phyloP scores from a whole-genome alignment of 2,888 invertebrate genomes.

The Eupithecia subumbrata region DNA sequence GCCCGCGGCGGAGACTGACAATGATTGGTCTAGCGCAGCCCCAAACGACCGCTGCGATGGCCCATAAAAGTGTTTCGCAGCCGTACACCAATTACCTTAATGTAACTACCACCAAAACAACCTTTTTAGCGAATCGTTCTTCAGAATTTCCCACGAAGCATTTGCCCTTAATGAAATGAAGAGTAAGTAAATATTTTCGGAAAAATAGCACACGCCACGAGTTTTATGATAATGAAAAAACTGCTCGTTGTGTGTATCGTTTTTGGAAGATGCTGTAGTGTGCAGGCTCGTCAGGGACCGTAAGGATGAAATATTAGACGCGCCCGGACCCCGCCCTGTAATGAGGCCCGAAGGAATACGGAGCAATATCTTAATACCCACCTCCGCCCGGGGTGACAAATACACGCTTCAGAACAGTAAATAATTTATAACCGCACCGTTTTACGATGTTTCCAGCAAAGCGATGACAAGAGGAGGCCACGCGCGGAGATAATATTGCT shows the following conservation, averaged over 20 bases:
- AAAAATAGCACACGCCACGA: constrained; percentile 53
- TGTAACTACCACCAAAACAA: constrained; percentile 79
- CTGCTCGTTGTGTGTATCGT: constrained; percentile 55
- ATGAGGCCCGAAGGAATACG: constrained; percentile 80
- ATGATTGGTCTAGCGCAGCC: constrained; percentile 73
- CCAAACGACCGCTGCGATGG: constrained; percentile 73
- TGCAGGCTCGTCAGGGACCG: constrained; percentile 56
- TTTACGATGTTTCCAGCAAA: constrained; percentile 66
- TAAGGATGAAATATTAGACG: constrained; percentile 78
- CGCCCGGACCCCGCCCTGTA: constrained; percentile 72
- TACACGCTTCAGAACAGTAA: constrained; percentile 77
- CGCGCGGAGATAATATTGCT: constrained; percentile 57
- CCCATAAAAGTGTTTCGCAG: constrained; percentile 78
- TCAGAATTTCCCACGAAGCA: constrained; percentile 66
- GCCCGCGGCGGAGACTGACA: constrained; percentile 72
- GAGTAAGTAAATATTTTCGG: constrained; percentile 55
- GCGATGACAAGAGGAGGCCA: constrained; percentile 68
- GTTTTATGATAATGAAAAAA: constrained; percentile 68
- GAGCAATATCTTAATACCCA: constrained; percentile 82
- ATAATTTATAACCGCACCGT: constrained; percentile 78
- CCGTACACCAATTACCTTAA: constrained; percentile 80
- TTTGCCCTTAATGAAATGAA: constrained; percentile 75
- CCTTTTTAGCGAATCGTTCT: constrained; percentile 75
- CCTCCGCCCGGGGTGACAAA: constrained; percentile 78
- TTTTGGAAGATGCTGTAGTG: constrained; percentile 52